phyloP scores from a whole-genome alignment of 2,797 vertebrate species.

The Cryptoprocta ferox region DNA sequence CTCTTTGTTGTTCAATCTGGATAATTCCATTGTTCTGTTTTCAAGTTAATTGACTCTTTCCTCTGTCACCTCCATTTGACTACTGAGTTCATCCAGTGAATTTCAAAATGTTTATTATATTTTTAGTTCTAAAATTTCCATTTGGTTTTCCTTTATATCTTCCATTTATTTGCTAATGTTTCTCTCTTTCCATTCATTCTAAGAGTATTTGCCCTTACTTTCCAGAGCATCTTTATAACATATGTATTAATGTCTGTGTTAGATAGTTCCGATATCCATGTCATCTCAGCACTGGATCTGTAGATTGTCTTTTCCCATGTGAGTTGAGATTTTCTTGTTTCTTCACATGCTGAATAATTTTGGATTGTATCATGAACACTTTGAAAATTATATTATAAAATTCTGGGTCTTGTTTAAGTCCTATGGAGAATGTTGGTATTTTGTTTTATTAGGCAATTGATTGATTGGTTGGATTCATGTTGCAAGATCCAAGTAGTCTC shows the following conservation, averaged over 20 bases:
- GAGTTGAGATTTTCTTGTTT: neutral
- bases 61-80: neutral
- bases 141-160: neutral
- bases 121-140: conserved; percentile 1
- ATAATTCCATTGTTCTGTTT: neutral
- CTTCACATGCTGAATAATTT: neutral
- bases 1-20: neutral
- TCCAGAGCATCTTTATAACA: neutral
- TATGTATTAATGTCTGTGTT: neutral
- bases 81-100: neutral
- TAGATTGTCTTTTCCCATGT: neutral
- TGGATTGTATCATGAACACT: neutral
- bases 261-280: neutral
- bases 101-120: neutral
- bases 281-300: neutral
- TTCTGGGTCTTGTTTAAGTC: neutral
- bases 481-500: neutral
- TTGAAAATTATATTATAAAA: conserved; percentile 38
- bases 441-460: neutral
- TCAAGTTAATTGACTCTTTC: neutral
- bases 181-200: neutral
- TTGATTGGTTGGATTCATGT: neutral
- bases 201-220: neutral
- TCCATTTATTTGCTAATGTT: conserved; percentile 26
- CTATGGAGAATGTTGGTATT: neutral